Percentiles rank a stretch among this genome's conserved stretches.
Evolutionary conservation across 2,888 invertebrate species (phyloP).

Genomic region (Adineta ricciae): DNA sequence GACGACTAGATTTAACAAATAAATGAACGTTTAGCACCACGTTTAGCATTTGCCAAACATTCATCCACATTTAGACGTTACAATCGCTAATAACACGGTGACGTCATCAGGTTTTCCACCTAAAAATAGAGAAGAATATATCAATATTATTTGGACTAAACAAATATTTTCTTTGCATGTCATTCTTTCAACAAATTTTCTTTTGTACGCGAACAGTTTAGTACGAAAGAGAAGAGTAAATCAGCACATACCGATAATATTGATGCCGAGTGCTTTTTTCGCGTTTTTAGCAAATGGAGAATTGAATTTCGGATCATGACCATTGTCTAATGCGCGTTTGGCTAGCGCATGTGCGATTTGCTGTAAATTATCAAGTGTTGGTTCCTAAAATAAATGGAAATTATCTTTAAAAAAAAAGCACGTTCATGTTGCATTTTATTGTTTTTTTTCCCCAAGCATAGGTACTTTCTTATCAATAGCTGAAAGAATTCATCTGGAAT

Average conservation of each 20-base stretch:
- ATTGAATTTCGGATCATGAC: conserved; percentile 23
- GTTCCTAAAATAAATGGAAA: neutral
- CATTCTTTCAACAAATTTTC: too few relatives aligned
- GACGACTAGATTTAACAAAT: neutral
- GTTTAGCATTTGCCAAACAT: neutral
- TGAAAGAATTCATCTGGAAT: neutral
- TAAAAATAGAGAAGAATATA: neutral
- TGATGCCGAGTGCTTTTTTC: conserved; percentile 22
- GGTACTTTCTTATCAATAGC: neutral
- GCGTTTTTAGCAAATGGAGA: conserved; percentile 32
- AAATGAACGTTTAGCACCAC: neutral
- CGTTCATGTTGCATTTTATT: neutral
- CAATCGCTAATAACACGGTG: conserved; percentile 27
- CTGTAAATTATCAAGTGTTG: conserved; percentile 18
- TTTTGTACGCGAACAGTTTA: too few relatives aligned
- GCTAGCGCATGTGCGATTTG: conserved; percentile 26
- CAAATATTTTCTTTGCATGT: too few relatives aligned
- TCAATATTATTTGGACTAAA: too few relatives aligned
- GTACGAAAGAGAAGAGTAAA: too few relatives aligned
- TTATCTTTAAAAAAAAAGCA: neutral
- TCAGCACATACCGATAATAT: conserved; percentile 24
- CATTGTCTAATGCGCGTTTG: conserved; percentile 25
- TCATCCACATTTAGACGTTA: neutral
- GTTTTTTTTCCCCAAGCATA: neutral
- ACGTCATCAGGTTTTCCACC: conserved; percentile 34